These are phyloP conservation scores for Luehdorfia chinensis DNA, from an alignment of 1,140 invertebrate species.

Conservation along the genomic window DNA sequence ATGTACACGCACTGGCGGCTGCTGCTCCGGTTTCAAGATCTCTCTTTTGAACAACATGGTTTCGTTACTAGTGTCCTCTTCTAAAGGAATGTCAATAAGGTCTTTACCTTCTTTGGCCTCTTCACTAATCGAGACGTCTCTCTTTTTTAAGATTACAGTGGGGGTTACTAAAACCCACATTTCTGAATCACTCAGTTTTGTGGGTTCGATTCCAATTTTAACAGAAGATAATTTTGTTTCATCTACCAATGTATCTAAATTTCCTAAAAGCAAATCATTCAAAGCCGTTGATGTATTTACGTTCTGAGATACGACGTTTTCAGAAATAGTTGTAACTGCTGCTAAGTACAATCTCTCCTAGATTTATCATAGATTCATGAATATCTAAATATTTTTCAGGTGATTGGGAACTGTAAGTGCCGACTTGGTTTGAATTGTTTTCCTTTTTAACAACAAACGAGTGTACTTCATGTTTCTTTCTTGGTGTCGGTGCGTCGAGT, in stretches of 20 bases:
- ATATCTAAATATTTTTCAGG: conserved; percentile 47
- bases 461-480: conserved; percentile 70
- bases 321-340: conserved; percentile 15
- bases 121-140: conserved; percentile 40
- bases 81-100: conserved; percentile 58
- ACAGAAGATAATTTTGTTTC: conserved; percentile 23
- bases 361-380: conserved; percentile 37
- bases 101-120: conserved; percentile 37
- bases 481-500: conserved; percentile 53
- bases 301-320: background rate
- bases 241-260: conserved; percentile 25
- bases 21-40: conserved; percentile 66
- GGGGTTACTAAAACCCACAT: conserved; percentile 62
- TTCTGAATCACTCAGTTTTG: conserved; percentile 42
- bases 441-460: conserved; percentile 64
- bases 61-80: conserved; percentile 50
- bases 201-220: conserved; percentile 38
- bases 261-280: background rate
- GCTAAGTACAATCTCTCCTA: conserved; percentile 28
- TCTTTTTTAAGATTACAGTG: conserved; percentile 47
- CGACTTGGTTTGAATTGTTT: conserved; percentile 34
- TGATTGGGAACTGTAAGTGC: conserved; percentile 31
- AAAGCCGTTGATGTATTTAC: background rate
- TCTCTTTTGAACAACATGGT: conserved; percentile 66
- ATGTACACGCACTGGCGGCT: conserved; percentile 71